Percentiles rank a stretch among this genome's conserved stretches.
Evolutionary conservation across 2,888 invertebrate species (phyloP).

Genomic region (Drosophila incognita): DNA sequence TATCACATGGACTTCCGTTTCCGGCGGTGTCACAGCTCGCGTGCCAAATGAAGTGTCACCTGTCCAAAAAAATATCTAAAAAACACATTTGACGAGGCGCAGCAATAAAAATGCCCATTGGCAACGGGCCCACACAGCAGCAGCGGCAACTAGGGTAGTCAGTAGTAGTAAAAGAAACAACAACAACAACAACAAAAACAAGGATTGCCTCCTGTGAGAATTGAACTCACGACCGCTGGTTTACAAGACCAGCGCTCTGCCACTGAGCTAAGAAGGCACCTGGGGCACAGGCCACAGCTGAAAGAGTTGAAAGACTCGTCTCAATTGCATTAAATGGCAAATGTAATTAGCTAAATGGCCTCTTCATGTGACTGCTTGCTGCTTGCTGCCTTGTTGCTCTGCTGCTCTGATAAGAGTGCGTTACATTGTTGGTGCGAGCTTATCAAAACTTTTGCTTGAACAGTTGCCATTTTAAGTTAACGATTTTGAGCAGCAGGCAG

Average conservation of each 20-base stretch:
- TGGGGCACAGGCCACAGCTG: neutral
- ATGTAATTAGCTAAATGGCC: conserved; percentile 70
- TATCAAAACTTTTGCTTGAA: conserved; percentile 40
- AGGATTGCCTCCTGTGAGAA: conserved; percentile 57
- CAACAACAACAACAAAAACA: neutral
- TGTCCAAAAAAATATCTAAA: conserved; percentile 12
- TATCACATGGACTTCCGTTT: conserved; percentile 59
- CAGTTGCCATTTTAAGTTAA: conserved; percentile 6
- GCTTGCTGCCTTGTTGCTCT: conserved; percentile 4
- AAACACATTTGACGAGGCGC: conserved; percentile 16
- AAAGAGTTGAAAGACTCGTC: conserved; percentile 32
- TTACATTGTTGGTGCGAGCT: conserved; percentile 13
- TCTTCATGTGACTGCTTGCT: conserved; percentile 26
- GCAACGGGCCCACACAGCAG: conserved; percentile 23
- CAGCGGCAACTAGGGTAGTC: neutral
- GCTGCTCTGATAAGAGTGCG: conserved; percentile 41
- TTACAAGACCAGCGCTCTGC: conserved; percentile 63
- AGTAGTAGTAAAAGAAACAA: neutral
- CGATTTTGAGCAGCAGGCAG: neutral
- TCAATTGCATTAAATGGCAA: conserved; percentile 66
- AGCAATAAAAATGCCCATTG: conserved; percentile 45
- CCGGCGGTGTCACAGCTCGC: conserved; percentile 56
- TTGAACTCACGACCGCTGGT: conserved; percentile 65
- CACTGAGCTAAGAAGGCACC: conserved; percentile 59
- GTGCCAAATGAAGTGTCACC: conserved; percentile 81